phyloP scores from a whole-genome alignment of 2,888 invertebrate genomes.

The Globia sparganii region DNA sequence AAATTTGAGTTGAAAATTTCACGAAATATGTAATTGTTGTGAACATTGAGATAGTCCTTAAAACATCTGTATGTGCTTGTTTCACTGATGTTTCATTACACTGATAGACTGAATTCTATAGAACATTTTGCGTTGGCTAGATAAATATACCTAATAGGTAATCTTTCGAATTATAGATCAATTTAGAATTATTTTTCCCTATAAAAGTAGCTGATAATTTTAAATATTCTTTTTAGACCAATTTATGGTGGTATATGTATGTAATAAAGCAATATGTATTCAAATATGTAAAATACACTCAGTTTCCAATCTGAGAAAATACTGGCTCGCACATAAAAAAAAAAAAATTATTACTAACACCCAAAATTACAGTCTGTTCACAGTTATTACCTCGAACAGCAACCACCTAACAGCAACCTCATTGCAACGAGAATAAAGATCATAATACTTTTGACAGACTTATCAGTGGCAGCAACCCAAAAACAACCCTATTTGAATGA shows the following conservation, averaged over 20 bases:
- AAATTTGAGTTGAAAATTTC: background rate
- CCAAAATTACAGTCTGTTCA: too few species aligned
- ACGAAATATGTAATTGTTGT: conserved; percentile 1
- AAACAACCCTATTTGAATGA: too few species aligned
- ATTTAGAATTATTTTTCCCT: background rate
- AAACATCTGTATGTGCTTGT: background rate
- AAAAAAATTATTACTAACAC: background rate
- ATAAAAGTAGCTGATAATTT: background rate
- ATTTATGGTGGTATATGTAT: background rate
- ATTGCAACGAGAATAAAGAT: too few species aligned
- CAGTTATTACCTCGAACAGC: too few species aligned
- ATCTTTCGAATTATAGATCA: conserved; percentile 28
- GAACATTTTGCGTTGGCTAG: conserved; percentile 15
- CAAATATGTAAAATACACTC: background rate
- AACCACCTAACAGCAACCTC: too few species aligned
- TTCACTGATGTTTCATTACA: background rate
- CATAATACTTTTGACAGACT: too few species aligned
- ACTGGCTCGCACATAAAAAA: conserved; percentile 8
- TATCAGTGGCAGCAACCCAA: too few species aligned
- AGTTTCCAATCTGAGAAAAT: conserved; percentile 1
- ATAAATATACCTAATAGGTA: conserved; percentile 27
- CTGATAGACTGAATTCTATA: conserved; percentile 34
- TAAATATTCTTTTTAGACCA: background rate
- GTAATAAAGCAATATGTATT: conserved; percentile 18
- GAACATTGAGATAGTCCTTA: conserved; percentile 6